Evolutionary conservation across 2,888 invertebrate genomes (phyloP).

Genomic region (Chrysopilus asiliformis): DNA sequence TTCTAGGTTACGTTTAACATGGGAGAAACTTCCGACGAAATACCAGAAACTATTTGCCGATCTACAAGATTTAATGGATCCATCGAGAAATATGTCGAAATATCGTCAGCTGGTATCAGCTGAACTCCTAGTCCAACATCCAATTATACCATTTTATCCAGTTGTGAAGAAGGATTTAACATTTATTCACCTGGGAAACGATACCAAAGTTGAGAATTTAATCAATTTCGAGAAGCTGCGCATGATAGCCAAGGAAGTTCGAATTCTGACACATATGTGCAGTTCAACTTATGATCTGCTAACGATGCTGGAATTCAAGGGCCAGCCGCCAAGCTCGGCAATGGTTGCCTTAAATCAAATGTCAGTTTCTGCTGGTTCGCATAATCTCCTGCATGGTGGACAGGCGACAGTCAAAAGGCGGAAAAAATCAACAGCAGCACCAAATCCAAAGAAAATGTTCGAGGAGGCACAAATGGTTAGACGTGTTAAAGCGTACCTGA

Average conservation of each 20-base stretch:
- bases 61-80: conserved; percentile 94
- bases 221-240: conserved; percentile 97
- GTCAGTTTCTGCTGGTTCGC: conserved; percentile 48
- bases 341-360: conserved; percentile 82
- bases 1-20: conserved; percentile 77
- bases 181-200: conserved; percentile 95
- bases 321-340: conserved; percentile 75
- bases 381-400: conserved; percentile 36
- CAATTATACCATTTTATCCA: conserved; percentile 77
- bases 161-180: conserved; percentile 92
- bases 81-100: conserved; percentile 97
- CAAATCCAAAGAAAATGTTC: conserved; percentile 96
- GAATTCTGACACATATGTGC: conserved; percentile 85
- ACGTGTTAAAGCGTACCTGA: conserved; percentile 89
- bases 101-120: conserved; percentile 88
- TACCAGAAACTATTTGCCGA: conserved; percentile 89
- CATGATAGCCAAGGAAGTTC: conserved; percentile 95
- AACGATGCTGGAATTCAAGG: conserved; percentile 71
- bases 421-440: conserved; percentile 78
- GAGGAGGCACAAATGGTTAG: conserved; percentile 98
- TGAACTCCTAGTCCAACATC: conserved; percentile 67
- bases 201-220: conserved; percentile 73
- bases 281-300: conserved; percentile 82
- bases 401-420: conserved; percentile 80
- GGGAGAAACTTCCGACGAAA: conserved; percentile 96